A percentile compares a stretch with the other conserved stretches of the same genome.
Evolutionary conservation across 1,140 invertebrate species (phyloP).

Genomic region (Venturia canescens): DNA sequence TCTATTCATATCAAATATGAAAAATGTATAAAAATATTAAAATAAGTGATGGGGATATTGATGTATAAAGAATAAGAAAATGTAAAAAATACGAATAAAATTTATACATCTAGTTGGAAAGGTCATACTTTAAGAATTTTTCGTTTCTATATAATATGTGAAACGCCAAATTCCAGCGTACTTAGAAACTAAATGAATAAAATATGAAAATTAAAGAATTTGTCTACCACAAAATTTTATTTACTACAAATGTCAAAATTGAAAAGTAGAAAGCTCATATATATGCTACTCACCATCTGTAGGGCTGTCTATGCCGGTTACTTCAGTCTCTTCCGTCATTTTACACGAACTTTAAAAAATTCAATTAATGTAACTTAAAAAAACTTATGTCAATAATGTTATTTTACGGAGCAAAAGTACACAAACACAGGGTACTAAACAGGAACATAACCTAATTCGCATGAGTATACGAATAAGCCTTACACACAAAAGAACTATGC

Average conservation of each 20-base stretch:
- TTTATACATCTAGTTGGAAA: too few species aligned
- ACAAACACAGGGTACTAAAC: background rate
- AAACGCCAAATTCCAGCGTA: too few species aligned
- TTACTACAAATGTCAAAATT: background rate
- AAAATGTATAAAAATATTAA: too few species aligned
- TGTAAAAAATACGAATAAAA: too few species aligned
- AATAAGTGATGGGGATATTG: too few species aligned
- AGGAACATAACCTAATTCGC: background rate
- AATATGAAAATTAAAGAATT: background rate
- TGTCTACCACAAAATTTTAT: background rate
- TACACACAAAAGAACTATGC: too few species aligned
- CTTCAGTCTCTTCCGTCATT: constrained; percentile 42
- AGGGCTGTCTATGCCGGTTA: constrained; percentile 38
- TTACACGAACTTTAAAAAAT: background rate
- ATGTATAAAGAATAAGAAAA: too few species aligned
- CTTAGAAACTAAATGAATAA: too few species aligned
- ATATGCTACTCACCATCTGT: constrained; percentile 49
- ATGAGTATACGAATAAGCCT: too few species aligned
- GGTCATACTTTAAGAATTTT: too few species aligned
- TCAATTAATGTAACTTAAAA: background rate
- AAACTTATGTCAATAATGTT: background rate
- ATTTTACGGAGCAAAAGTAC: background rate
- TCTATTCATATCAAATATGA: too few species aligned
- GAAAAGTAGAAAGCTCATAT: background rate
- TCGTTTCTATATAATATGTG: too few species aligned